Evolutionary conservation across 2,888 invertebrate species (phyloP).

Genomic region (Dolichopus griseipennis): DNA sequence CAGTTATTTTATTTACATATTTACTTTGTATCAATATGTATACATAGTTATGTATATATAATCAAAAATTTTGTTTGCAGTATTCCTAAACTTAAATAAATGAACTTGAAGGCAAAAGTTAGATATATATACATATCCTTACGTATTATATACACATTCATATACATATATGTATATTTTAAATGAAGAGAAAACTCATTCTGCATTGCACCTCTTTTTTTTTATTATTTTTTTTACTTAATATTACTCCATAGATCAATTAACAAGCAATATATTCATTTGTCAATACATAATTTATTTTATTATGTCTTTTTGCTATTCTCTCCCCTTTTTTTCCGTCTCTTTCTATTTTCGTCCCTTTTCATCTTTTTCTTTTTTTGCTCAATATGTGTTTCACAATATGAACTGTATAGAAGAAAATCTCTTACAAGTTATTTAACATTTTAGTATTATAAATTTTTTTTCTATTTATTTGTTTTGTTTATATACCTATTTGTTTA

Average conservation of each 20-base stretch:
- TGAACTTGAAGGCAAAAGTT: not conserved
- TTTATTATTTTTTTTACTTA: not conserved
- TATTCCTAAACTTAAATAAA: not conserved
- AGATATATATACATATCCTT: not conserved
- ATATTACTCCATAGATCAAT: constrained; percentile 38
- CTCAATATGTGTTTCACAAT: not conserved
- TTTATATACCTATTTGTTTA: too few species aligned
- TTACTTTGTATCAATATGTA: constrained; percentile 9
- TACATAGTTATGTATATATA: constrained; percentile 14
- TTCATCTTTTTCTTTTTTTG: not conserved
- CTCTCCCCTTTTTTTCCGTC: not conserved
- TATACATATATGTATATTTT: not conserved
- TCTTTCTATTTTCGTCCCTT: not conserved
- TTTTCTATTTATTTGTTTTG: too few species aligned
- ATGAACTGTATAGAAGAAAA: not conserved
- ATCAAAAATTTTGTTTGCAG: not conserved
- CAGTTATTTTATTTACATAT: constrained; percentile 14
- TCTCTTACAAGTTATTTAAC: constrained; percentile 1
- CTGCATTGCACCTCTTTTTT: constrained; percentile 3
- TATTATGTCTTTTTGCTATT: not conserved
- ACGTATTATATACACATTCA: not conserved
- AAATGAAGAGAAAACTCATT: constrained; percentile 12
- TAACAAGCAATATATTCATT: constrained; percentile 44
- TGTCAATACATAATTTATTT: constrained; percentile 42
- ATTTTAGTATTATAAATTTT: too few species aligned